Conservation (phyloP, 2,888 invertebrate genomes). For the Neuroscelio doddi region DNA sequence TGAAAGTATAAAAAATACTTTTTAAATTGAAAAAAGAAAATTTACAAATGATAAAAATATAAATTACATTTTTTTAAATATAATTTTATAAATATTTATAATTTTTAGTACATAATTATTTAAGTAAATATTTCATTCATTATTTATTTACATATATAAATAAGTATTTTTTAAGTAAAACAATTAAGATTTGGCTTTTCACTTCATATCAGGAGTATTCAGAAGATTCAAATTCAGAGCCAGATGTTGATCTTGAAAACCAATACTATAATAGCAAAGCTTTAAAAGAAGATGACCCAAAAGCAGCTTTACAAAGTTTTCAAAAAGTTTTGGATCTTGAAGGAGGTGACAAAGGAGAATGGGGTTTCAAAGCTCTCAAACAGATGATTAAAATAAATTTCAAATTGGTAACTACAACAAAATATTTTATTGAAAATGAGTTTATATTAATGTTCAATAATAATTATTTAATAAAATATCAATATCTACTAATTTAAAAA, state of each 20-base stretch:
- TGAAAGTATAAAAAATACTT: too few species aligned
- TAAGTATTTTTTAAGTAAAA: slow-evolving; percentile 1
- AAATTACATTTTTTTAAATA: too few species aligned
- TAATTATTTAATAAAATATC: too few species aligned
- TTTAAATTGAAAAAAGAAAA: too few species aligned
- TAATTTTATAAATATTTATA: too few species aligned
- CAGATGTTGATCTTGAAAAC: slow-evolving; percentile 99
- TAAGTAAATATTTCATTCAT: too few species aligned
- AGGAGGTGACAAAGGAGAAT: slow-evolving; percentile 98
- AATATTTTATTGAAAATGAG: slow-evolving; percentile 4
- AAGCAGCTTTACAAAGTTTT: slow-evolving; percentile 92
- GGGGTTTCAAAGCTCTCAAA: slow-evolving; percentile 99
- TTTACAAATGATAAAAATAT: too few species aligned
- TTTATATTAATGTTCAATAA: too few species aligned
- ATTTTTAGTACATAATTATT: too few species aligned
- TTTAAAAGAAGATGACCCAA: slow-evolving; percentile 96
- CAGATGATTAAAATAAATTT: slow-evolving; percentile 99
- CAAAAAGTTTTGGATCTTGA: slow-evolving; percentile 97
- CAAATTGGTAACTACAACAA: slow-evolving; percentile 82
- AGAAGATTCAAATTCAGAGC: slow-evolving; percentile 98
- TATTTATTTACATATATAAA: not conserved
- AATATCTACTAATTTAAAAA: too few species aligned
- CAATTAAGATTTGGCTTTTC: slow-evolving; percentile 12
- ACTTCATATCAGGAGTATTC: slow-evolving; percentile 88
- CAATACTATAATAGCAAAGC: slow-evolving; percentile 99